Base-by-base conservation (phyloP, 2,113 vertebrate genomes). In the Nycticebus coucang region DNA sequence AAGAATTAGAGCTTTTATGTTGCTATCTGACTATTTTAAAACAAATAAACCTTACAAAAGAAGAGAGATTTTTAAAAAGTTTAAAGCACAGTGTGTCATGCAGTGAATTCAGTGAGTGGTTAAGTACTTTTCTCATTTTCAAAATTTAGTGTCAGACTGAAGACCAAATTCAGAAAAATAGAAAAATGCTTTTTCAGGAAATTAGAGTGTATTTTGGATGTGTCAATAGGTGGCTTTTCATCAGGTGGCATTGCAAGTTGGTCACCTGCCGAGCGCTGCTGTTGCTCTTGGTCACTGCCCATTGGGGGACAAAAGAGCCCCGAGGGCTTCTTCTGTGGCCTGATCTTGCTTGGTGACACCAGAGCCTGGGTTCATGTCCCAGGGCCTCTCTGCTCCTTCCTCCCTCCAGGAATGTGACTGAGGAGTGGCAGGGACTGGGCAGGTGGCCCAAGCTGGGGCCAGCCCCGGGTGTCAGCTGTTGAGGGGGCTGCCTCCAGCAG, bases 1-100 rank as follows among this genome's bases (percentile, higher is more conserved):
- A 83, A 74, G 64, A 95, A 97, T 94, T 94, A 93, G 87, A 92
- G n/a, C 35, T 83, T 97, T 94, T 96, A 33, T 95, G 71, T 83
- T 97, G 66, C 75, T 95, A 72, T 93, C 71, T 93, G 83, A 91
- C 19, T 74, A 93, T 94, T 96, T 89, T 95, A 89, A 94, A 96
- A 96, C 69, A 93, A 94, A 94, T 53, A 87, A 92, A 87, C 50
- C 78, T 59, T 92, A 64, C 11, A 22, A 77, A 91, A 72, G 75
- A 87, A 87, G 57, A 72, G 30, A 74, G 77, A 50, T 50, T 87
- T 72, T 5, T 62, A 86, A 66, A 79, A 62, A 82, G 71, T 79
- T n/a, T 21, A 60, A 81, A 94, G 37, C 28, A 75, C 35, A 53
- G 69, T 74, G 24, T 94, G 96, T 93, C 37, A 66, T 55, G 45